Percentiles rank a stretch among this genome's conserved stretches.
Conservation (phyloP, 2,113 vertebrate genomes). For the Smithornis capensis region DNA sequence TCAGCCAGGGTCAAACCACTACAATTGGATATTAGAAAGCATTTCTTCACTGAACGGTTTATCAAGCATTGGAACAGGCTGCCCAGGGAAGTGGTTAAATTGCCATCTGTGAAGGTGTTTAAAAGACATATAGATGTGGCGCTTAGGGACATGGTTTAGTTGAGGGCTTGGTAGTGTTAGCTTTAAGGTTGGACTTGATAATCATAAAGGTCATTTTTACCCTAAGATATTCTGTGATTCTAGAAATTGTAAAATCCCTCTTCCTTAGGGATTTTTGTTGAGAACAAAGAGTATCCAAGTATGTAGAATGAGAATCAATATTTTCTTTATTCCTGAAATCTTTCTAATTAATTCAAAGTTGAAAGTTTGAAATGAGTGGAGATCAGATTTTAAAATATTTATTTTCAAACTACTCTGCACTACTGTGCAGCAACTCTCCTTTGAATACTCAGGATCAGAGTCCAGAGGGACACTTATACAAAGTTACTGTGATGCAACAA, state of each 20-base stretch:
- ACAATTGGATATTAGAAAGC: neutral
- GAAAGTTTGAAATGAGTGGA: neutral
- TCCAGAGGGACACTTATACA: neutral
- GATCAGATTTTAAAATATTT: neutral
- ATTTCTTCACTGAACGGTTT: neutral
- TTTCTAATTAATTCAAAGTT: neutral
- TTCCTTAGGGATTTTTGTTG: neutral
- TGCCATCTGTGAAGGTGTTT: rapidly evolving
- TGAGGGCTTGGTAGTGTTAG: neutral
- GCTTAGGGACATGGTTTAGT: neutral
- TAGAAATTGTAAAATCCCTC: neutral
- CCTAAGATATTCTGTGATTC: neutral
- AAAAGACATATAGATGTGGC: neutral
- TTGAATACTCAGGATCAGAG: neutral
- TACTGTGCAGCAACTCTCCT: neutral
- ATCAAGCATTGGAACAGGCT: neutral
- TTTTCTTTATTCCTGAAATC: neutral
- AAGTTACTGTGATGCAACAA: neutral
- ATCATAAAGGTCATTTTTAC: neutral
- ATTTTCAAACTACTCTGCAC: neutral
- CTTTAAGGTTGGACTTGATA: neutral
- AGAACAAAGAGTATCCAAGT: neutral
- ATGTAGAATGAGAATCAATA: neutral
- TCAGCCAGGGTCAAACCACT: too few relatives aligned
- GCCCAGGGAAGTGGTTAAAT: neutral